Evolutionary conservation across 2,797 vertebrate genomes (phyloP).

Genomic region (Chloroceryle amazona): DNA sequence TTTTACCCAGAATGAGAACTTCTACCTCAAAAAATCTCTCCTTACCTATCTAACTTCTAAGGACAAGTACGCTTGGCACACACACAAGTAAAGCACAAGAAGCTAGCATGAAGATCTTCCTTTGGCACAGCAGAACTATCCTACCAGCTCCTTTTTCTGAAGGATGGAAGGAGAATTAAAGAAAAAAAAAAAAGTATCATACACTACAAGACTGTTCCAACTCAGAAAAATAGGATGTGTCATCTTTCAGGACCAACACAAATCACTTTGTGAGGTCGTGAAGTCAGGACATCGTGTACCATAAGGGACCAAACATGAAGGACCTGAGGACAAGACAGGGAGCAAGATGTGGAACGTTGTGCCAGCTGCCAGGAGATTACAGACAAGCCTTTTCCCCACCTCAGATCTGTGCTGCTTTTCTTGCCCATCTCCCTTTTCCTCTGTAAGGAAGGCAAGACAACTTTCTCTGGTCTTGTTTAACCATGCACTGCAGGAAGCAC

Average conservation of each 20-base stretch:
- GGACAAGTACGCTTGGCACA: too few species aligned
- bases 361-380: not conserved
- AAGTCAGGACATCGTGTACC: not conserved
- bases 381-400: not conserved
- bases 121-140: not conserved
- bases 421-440: not conserved
- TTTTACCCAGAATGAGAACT: too few species aligned
- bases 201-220: not conserved
- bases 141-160: not conserved
- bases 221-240: rapidly evolving
- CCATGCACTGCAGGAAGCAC: not conserved
- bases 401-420: not conserved
- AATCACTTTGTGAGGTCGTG: not conserved
- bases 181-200: not conserved
- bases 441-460: not conserved
- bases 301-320: rapidly evolving
- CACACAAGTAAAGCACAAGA: not conserved
- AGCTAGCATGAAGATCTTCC: not conserved
- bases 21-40: too few species aligned
- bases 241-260: not conserved
- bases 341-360: rapidly evolving
- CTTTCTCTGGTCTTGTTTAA: not conserved
- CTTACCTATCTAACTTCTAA: too few species aligned
- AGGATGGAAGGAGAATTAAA: not conserved
- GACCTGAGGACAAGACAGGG: not conserved